phyloP scores from a whole-genome alignment of 2,113 vertebrate genomes.

The Dasyornis broadbenti region DNA sequence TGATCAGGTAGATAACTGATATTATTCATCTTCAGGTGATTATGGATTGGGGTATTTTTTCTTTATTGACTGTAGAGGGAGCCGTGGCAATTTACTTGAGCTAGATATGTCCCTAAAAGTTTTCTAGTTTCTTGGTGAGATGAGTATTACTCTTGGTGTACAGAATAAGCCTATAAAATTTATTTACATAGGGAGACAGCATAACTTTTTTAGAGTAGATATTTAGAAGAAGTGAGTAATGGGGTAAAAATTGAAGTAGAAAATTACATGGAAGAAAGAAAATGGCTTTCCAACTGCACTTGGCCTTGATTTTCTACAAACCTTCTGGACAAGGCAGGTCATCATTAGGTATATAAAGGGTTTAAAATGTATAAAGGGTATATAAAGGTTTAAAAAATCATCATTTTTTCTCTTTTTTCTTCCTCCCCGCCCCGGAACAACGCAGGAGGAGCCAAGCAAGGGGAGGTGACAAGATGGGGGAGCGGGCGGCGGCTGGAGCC shows the following conservation, averaged over 20 bases:
- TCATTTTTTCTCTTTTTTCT: not conserved
- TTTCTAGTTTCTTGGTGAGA: not conserved
- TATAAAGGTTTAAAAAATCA: rapidly evolving
- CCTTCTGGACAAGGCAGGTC: not conserved
- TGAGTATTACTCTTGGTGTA: not conserved
- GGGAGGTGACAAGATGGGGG: not conserved
- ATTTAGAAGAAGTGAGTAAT: not conserved
- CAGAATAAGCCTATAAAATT: not conserved
- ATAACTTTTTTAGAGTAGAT: not conserved
- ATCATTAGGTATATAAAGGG: not conserved
- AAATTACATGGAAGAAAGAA: not conserved
- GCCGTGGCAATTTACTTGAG: not conserved
- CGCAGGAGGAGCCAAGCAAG: not conserved
- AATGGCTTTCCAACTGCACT: not conserved
- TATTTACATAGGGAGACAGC: not conserved
- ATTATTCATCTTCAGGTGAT: not conserved
- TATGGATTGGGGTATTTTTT: not conserved
- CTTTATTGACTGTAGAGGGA: conserved; percentile 3
- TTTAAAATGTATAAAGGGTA: not conserved
- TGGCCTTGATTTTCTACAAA: not conserved
- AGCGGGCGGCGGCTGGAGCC: not conserved
- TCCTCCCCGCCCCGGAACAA: rapidly evolving
- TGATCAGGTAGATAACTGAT: not conserved
- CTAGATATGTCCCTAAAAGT: not conserved
- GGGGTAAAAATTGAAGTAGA: not conserved